phyloP scores from a whole-genome alignment of 2,113 vertebrate genomes.

The Lepus americanus region DNA sequence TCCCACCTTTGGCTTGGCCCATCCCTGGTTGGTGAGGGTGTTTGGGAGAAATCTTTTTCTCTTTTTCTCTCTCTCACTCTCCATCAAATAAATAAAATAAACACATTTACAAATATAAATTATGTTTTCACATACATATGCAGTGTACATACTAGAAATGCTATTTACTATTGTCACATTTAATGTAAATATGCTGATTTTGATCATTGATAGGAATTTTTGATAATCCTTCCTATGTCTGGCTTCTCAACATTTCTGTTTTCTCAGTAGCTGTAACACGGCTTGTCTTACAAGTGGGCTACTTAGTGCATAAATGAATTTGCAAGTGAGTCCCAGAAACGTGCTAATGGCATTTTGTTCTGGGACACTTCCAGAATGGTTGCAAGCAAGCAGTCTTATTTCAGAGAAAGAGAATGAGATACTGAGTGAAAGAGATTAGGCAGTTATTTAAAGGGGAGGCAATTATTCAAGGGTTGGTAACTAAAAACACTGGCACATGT shows the following conservation, averaged over 20 bases:
- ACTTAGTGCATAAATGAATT: conserved; percentile 72
- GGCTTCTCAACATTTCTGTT: neutral
- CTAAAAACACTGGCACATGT: conserved; percentile 80
- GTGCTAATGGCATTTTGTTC: conserved; percentile 74
- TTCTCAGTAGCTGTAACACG: neutral
- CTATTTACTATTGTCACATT: neutral
- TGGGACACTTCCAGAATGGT: conserved; percentile 75
- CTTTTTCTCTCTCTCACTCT: too few relatives aligned
- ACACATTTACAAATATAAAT: too few relatives aligned
- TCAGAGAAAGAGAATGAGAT: conserved; percentile 17
- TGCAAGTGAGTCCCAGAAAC: conserved; percentile 81
- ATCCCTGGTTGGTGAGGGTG: too few relatives aligned
- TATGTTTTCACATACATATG: neutral
- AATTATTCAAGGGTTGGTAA: conserved; percentile 74
- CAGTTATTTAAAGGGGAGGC: conserved; percentile 1
- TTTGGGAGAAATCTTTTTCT: too few relatives aligned
- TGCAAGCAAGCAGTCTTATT: conserved; percentile 72
- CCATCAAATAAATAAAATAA: too few relatives aligned
- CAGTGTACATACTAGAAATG: neutral
- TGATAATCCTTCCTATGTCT: neutral
- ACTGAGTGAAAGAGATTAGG: neutral
- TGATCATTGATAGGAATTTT: neutral
- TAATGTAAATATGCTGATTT: neutral
- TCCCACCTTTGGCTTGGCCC: too few relatives aligned
- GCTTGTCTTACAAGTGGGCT: conserved; percentile 40